phyloP scores from a whole-genome alignment of 2,888 invertebrate genomes.

The Hetaerina titia region DNA sequence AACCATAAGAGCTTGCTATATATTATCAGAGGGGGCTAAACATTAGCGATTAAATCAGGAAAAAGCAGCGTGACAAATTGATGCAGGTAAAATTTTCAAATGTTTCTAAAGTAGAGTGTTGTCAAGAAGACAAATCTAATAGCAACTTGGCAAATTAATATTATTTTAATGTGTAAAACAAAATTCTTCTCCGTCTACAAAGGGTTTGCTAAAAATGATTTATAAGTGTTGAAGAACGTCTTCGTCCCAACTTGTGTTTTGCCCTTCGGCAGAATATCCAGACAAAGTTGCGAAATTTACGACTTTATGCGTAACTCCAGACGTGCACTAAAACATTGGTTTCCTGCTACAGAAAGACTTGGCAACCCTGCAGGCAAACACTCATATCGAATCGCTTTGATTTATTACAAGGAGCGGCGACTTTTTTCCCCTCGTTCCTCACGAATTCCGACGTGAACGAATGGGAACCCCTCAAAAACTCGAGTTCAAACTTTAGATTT shows the following conservation, averaged over 20 bases:
- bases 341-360: not conserved
- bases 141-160: not conserved
- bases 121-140: not conserved
- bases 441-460: not conserved
- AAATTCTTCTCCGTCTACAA: not conserved
- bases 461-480: not conserved
- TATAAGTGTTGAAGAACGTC: not conserved
- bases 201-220: not conserved
- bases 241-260: not conserved
- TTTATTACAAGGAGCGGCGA: constrained; percentile 10
- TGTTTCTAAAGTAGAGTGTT: not conserved
- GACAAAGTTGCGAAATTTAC: not conserved
- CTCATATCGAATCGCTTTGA: not conserved
- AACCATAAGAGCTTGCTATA: not conserved
- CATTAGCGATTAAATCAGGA: not conserved
- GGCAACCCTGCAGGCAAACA: not conserved
- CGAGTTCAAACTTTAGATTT: not conserved
- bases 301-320: not conserved
- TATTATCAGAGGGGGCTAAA: not conserved
- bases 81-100: not conserved
- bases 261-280: not conserved
- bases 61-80: not conserved
- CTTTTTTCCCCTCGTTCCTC: not conserved
- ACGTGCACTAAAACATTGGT: not conserved
- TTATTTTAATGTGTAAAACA: not conserved